Base-by-base conservation (phyloP, 2,888 invertebrate genomes). In the Tetragnatha montana region DNA sequence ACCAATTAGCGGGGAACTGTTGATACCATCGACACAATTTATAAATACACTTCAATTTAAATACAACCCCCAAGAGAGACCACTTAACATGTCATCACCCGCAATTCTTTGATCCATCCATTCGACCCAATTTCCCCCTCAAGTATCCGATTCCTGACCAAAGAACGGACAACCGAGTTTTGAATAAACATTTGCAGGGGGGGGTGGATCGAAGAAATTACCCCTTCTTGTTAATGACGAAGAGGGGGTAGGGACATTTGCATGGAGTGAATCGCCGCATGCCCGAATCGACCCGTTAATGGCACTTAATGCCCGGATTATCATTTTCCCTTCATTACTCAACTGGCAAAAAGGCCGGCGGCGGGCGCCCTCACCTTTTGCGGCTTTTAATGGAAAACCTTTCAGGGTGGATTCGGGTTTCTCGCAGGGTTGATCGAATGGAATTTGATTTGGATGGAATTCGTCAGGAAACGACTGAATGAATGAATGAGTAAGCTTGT, bases 191-290 rank as follows among this genome's bases (percentile, higher is more conserved):
- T 81, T 19, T 69, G 50, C 70, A 70, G 70, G 49, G n/a, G 49
- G 21, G 10, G 68, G 75, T 35, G 47, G 74, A 68, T 60, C 70
- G 70, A 71, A 82, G 81, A 88, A 88, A 88, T 88, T 88, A 83
- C 73, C 88, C 21, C 12, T 83, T 60, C 17, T 60, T 60, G 79
- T 79, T 88, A 88, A 88, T 88, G 88, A 88, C 83, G 79, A 68
- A 51, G 50, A 78, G 68, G n/a, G n/a, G n/a, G n/a, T n/a, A n/a
- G n/a, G 79, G 79, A 81, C 81, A 89, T 89, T 89, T 89, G 88
- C 88, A 89, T 84, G 88, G 81, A 84, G 84, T 75, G 88, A 84
- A 75, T 83, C 84, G 88, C 74, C 84, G 84, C 88, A 84, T 81
- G 84, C 84, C 88, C 80, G 75, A 75, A 74, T 84, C 49, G 88